Evolutionary conservation across 2,888 invertebrate species (phyloP).

Genomic region (Nephrotoma flavescens): DNA sequence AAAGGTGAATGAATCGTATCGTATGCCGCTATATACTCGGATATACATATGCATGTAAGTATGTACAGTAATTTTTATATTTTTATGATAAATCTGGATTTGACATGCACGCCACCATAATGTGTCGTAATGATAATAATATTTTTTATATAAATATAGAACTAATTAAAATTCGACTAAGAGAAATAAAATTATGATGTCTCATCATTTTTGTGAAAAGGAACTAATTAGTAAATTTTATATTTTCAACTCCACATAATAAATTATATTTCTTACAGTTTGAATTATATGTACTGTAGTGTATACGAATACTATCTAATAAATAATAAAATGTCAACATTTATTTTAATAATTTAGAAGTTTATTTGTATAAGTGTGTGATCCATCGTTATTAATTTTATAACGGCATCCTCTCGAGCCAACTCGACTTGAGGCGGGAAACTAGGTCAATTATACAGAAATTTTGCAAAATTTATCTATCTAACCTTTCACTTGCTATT

Average conservation of each 20-base stretch:
- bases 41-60: background rate
- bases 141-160: background rate
- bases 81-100: background rate
- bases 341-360: background rate
- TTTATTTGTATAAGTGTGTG: background rate
- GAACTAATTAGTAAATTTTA: background rate
- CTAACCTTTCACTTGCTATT: background rate
- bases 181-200: background rate
- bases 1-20: background rate
- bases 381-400: background rate
- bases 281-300: background rate
- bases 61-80: background rate
- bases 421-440: background rate
- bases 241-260: background rate
- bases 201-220: background rate
- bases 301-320: background rate
- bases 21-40: too few relatives aligned
- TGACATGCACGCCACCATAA: background rate
- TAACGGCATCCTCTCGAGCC: background rate
- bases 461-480: background rate
- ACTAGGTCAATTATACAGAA: background rate
- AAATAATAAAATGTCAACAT: background rate
- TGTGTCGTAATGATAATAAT: background rate
- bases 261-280: background rate
- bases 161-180: background rate